Evolutionary conservation across 2,797 vertebrate genomes (phyloP).

Genomic region (Dendrocincla fuliginosa): DNA sequence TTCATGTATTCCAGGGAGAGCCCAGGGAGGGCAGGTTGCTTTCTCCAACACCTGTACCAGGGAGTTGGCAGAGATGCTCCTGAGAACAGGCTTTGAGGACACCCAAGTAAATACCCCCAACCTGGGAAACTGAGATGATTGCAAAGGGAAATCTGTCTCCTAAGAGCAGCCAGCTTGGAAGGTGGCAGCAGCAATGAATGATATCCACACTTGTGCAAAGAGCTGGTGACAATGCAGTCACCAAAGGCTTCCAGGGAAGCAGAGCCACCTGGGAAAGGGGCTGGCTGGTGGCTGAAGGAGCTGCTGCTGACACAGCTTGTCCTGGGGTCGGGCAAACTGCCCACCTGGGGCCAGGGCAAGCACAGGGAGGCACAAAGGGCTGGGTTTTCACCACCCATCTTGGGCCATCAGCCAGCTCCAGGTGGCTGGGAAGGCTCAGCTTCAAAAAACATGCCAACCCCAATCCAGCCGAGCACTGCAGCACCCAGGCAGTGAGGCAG

Average conservation of each 20-base stretch:
- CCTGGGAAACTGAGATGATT: rapidly evolving
- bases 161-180: background rate
- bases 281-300: background rate
- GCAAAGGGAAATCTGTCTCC: background rate
- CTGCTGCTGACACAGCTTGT: rapidly evolving
- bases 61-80: background rate
- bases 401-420: rapidly evolving
- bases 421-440: background rate
- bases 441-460: background rate
- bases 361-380: background rate
- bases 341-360: background rate
- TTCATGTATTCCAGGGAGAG: background rate
- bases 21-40: background rate
- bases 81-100: background rate
- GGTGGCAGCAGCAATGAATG: background rate
- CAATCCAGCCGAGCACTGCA: background rate
- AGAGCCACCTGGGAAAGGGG: background rate
- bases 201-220: rapidly evolving
- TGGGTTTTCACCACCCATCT: background rate
- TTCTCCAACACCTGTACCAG: rapidly evolving
- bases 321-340: background rate
- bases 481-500: background rate
- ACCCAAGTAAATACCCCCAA: background rate
- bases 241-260: background rate
- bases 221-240: background rate